Conservation (phyloP, 2,888 invertebrate species). For the Mantis religiosa region DNA sequence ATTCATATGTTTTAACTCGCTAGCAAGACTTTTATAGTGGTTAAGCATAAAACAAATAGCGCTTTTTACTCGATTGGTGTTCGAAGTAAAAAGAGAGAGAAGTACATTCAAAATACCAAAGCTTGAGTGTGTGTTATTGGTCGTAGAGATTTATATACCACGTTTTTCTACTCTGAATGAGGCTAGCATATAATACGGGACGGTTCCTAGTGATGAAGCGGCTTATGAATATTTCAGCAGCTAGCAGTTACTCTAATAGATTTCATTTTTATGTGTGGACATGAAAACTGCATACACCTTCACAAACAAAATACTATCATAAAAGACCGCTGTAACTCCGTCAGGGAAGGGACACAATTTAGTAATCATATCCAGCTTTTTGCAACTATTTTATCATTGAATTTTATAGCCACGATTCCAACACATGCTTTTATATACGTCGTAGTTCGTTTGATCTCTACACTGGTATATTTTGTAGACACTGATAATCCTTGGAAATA, state of each 20-base stretch:
- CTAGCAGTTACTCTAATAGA: background rate
- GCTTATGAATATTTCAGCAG: background rate
- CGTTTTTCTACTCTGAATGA: background rate
- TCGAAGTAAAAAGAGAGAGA: no score
- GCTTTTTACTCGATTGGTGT: no score
- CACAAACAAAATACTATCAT: background rate
- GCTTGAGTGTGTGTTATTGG: background rate
- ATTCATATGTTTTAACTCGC: no score
- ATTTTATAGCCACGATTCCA: background rate
- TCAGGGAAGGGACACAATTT: background rate
- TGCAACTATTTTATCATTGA: background rate
- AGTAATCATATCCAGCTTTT: no score
- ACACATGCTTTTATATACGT: no score
- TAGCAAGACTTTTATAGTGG: no score
- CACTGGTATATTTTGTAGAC: no score
- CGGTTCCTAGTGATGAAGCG: background rate
- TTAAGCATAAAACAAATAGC: no score
- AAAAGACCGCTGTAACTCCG: background rate
- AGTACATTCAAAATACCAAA: no score
- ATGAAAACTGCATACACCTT: background rate
- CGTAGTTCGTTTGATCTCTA: no score
- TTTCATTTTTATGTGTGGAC: background rate
- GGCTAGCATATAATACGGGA: background rate
- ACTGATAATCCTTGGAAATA: no score
- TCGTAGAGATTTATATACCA: background rate